Evolutionary conservation across 2,888 invertebrate species (phyloP).

Genomic region (Thereva unica): DNA sequence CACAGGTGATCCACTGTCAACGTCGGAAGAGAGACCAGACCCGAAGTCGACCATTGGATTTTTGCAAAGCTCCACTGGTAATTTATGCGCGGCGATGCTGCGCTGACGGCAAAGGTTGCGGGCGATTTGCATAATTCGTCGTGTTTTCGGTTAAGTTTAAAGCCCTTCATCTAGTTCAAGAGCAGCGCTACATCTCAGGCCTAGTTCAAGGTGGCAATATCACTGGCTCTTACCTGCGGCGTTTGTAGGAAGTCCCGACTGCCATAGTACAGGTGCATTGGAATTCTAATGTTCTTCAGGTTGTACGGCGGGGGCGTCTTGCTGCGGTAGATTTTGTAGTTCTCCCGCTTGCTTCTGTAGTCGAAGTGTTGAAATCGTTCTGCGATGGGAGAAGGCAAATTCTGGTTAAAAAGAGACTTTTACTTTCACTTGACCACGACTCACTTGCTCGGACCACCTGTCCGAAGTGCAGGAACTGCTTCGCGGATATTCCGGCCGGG

Average conservation of each 20-base stretch:
- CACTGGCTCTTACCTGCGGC: background rate
- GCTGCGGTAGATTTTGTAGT: conserved; percentile 1
- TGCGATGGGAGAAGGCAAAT: background rate
- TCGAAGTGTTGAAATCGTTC: conserved; percentile 18
- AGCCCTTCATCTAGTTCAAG: background rate
- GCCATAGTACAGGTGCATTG: conserved; percentile 4
- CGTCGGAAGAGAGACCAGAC: too few relatives aligned
- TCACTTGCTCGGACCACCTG: conserved; percentile 49
- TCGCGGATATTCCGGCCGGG: conserved; percentile 50
- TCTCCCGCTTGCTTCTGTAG: background rate
- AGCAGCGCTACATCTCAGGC: too few relatives aligned
- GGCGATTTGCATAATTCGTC: background rate
- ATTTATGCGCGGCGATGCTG: background rate
- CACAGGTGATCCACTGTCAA: too few relatives aligned
- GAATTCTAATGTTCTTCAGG: conserved; percentile 1
- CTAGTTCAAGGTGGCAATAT: background rate
- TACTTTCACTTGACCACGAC: conserved; percentile 29
- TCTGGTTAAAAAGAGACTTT: background rate
- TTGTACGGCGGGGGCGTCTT: conserved; percentile 6
- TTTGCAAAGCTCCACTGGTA: too few relatives aligned
- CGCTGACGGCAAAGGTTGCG: background rate
- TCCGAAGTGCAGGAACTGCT: conserved; percentile 50
- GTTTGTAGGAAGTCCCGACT: background rate
- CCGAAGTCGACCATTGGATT: too few relatives aligned
- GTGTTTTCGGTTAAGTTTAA: background rate